Percentiles rank a stretch among this genome's conserved stretches.
Evolutionary conservation across 2,888 invertebrate species (phyloP).

Genomic region (Microctonus brassicae): DNA sequence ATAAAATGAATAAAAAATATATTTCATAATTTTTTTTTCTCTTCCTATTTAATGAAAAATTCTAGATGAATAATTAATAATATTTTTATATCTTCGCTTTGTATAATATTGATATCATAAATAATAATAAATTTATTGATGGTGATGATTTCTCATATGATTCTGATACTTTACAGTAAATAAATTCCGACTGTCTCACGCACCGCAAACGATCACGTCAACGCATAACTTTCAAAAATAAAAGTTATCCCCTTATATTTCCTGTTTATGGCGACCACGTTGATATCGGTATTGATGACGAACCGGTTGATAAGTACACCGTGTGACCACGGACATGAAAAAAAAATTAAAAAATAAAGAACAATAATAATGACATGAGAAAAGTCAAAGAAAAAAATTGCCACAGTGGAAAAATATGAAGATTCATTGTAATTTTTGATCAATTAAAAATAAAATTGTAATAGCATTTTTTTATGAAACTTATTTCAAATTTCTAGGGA

Average conservation of each 20-base stretch:
- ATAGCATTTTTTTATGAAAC: too few relatives aligned
- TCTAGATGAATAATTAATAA: too few relatives aligned
- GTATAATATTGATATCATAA: too few relatives aligned
- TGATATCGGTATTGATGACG: conserved; percentile 45
- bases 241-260: conserved; percentile 36
- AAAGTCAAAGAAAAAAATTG: not conserved
- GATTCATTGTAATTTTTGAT: too few relatives aligned
- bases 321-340: conserved; percentile 49
- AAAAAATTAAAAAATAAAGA: not conserved
- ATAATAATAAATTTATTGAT: too few relatives aligned
- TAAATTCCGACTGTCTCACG: not conserved
- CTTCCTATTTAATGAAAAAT: conserved; percentile 2
- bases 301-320: conserved; percentile 61
- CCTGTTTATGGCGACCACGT: conserved; percentile 36
- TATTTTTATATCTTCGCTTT: too few relatives aligned
- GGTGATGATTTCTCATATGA: too few relatives aligned
- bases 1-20: not conserved
- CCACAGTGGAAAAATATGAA: too few relatives aligned
- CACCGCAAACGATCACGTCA: conserved; percentile 27
- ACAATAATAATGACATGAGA: not conserved
- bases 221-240: conserved; percentile 23
- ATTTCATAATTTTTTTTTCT: too few relatives aligned
- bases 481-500: too few relatives aligned
- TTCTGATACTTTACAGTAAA: not conserved
- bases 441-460: too few relatives aligned